Evolutionary conservation across 2,888 invertebrate genomes (phyloP), one percentile per base, ranked within the genome.

Genomic region (Gymnosoma rotundatum): DNA sequence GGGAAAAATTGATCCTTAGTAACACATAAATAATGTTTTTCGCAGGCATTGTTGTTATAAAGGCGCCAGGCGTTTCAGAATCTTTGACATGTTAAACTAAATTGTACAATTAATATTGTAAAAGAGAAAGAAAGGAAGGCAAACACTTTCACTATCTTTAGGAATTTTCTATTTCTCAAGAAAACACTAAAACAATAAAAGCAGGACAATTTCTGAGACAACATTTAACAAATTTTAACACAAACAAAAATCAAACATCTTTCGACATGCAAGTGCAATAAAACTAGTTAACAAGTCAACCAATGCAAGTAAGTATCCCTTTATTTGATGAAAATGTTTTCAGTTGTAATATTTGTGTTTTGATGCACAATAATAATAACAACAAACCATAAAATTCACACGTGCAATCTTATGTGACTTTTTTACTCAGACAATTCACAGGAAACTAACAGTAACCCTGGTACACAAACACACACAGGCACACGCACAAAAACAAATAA

Each of bases 301-400:
- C 18, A 50, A 48, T n/a, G 0, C 2, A 32, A 5, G 9, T 20
- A 61, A 78, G 52, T 42, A 63, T 45, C 18, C 64, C 20, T 45
- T 69, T 32, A 38, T 16, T 66, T 16, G 25, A 2, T 25, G 1
- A 25, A n/a, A n/a, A 16, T 42, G 14, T 1, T 60, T 20, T 32
- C 18, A 48, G 48, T 48, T 48, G 48, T 48, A 60, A 50, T 56
- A 64, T 73, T 72, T 58, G 58, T 70, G 50, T 66, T 78, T 56
- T 36, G 54, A 36, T 60, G 63, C 20, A 38, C 61, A 69, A 58
- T 32, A 67, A 60, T 32, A 54, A 66, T 42, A 58, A 81, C 5
- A 81, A 78, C 69, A 78, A 78, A 78, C 70, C 73, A 81, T 84
- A 81, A 84, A 84, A 84, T 84, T 84, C 81, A 84, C 81, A 84